phyloP scores from a whole-genome alignment of 2,888 invertebrate genomes.

The Alloplasta piceator region DNA sequence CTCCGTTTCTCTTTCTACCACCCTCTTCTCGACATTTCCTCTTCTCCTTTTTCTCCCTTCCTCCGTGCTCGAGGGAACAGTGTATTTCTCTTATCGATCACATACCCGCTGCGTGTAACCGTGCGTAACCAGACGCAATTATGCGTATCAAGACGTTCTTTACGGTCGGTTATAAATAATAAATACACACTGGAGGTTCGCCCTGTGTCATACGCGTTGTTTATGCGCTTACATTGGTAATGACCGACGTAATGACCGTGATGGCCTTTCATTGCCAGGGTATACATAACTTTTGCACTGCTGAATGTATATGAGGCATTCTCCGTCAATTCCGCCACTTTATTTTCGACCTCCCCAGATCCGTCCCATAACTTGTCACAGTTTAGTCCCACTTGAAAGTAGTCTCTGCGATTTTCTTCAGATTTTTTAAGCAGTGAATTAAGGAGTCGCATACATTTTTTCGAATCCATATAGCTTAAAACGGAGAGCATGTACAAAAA shows the following conservation, averaged over 20 bases:
- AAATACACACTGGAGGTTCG: slow-evolving; percentile 62
- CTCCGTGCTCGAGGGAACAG: not conserved
- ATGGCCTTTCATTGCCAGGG: slow-evolving; percentile 63
- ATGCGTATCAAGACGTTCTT: slow-evolving; percentile 72
- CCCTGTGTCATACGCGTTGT: slow-evolving; percentile 64
- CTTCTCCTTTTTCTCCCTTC: slow-evolving; percentile 44
- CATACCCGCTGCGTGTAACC: slow-evolving; percentile 66
- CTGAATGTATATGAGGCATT: too few species aligned
- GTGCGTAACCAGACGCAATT: slow-evolving; percentile 74
- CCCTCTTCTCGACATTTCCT: slow-evolving; percentile 61
- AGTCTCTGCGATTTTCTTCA: too few species aligned
- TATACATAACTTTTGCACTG: slow-evolving; percentile 34
- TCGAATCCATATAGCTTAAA: too few species aligned
- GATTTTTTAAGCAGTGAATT: too few species aligned
- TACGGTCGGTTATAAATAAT: slow-evolving; percentile 70
- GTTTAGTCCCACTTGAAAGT: too few species aligned
- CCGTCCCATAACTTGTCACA: too few species aligned
- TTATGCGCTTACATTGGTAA: slow-evolving; percentile 69
- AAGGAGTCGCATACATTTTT: too few species aligned
- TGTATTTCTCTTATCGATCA: slow-evolving; percentile 18
- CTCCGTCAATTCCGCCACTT: too few species aligned
- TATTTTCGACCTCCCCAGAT: too few species aligned
- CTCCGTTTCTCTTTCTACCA: slow-evolving; percentile 47
- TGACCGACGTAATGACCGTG: slow-evolving; percentile 66
- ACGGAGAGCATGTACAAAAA: too few species aligned